phyloP scores from a whole-genome alignment of 2,888 invertebrate species.

The Cactoblastis cactorum region DNA sequence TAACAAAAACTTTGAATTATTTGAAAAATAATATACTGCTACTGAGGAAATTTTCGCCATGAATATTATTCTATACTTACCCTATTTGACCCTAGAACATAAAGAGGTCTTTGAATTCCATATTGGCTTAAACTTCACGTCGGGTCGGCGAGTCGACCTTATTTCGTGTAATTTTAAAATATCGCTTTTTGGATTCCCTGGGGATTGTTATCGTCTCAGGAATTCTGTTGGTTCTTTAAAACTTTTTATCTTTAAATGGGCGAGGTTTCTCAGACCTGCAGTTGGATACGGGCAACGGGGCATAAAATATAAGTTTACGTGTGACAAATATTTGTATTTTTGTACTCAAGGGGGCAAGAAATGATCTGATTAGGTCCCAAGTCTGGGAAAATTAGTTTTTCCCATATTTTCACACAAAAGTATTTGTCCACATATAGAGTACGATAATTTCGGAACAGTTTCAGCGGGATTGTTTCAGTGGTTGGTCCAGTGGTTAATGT shows the following conservation, averaged over 20 bases:
- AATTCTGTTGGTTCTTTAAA: conserved; percentile 17
- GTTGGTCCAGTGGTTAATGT: too few relatives aligned
- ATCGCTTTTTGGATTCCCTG: conserved; percentile 15
- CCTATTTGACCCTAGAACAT: conserved; percentile 22
- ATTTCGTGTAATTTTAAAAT: conserved; percentile 19
- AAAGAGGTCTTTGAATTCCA: conserved; percentile 27
- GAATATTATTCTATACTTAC: not conserved
- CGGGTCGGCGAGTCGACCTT: not conserved
- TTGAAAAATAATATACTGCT: too few relatives aligned
- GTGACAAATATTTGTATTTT: too few relatives aligned
- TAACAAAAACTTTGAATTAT: too few relatives aligned
- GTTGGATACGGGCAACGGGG: conserved; percentile 37
- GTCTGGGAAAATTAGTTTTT: too few relatives aligned
- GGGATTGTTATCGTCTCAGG: not conserved
- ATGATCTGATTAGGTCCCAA: too few relatives aligned
- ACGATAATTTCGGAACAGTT: too few relatives aligned
- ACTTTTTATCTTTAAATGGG: conserved; percentile 42
- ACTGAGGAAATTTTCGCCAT: not conserved
- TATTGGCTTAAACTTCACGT: not conserved
- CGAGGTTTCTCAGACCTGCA: conserved; percentile 38
- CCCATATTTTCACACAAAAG: too few relatives aligned
- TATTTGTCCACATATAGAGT: too few relatives aligned
- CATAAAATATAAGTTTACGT: not conserved
- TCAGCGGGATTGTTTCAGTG: too few relatives aligned
- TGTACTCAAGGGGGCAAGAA: too few relatives aligned